Conservation (phyloP, 2,113 vertebrate genomes). For the Cavia porcellus region DNA sequence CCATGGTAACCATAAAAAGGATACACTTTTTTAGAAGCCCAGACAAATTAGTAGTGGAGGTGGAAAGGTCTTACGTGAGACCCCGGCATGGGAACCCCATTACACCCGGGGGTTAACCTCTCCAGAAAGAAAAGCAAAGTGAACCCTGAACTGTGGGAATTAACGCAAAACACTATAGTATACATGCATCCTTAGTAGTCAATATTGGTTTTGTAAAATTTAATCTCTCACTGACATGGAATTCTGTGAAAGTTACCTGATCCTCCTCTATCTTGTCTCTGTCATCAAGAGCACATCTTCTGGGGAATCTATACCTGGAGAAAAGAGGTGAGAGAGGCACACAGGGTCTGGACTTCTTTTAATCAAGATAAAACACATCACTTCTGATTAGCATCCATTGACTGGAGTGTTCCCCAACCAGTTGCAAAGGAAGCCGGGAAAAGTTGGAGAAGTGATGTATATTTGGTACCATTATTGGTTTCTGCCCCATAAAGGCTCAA, state of each 20-base stretch:
- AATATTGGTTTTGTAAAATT: not conserved
- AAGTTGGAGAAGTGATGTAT: not conserved
- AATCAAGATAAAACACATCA: not conserved
- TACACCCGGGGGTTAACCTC: not conserved
- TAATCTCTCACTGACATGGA: not conserved
- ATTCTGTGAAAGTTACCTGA: not conserved
- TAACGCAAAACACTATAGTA: not conserved
- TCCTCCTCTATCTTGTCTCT: not conserved
- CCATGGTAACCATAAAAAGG: not conserved
- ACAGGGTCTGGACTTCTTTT: not conserved
- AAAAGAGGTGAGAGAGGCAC: not conserved
- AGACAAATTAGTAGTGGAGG: not conserved
- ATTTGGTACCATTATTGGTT: not conserved
- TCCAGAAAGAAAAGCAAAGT: not conserved
- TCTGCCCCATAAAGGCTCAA: not conserved
- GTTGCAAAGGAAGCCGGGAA: not conserved
- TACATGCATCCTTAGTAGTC: not conserved
- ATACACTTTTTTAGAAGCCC: not conserved
- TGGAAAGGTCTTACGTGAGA: not conserved
- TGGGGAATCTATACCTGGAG: not conserved
- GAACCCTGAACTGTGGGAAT: not conserved
- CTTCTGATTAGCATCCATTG: not conserved
- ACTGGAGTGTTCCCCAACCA: not conserved
- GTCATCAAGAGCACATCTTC: not conserved
- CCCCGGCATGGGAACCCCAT: not conserved